Evolutionary conservation across 2,888 invertebrate genomes (phyloP), one percentile per base, ranked within the genome.

Genomic region (Thymelicus sylvestris): DNA sequence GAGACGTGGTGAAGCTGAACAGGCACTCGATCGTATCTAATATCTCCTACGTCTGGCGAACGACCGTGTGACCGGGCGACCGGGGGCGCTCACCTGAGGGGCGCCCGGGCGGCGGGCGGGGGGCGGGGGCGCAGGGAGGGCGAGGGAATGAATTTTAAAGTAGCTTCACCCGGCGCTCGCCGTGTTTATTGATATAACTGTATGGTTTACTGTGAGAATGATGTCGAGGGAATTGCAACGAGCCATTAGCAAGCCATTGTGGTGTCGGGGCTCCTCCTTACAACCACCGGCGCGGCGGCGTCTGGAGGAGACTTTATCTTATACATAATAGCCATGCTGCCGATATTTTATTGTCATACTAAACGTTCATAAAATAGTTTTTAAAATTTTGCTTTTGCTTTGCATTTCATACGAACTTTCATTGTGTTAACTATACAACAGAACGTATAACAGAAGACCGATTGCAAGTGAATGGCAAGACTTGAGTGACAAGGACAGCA

Each of bases 141-240:
- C 15, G 60, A 31, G n/a, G 50, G 50, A 38, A 24, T 64, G 52
- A 50, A 64, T 64, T 64, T 38, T 64, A 52, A 47, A 64, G 31
- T 64, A 64, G 64, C 50, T 38, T 64, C 63, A 15, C 44, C n/a
- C 47, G n/a, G 44, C 44, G 24, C 38, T 0, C 15, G 44, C 44
- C 44, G 44, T 64, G 64, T 64, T 64, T 64, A 50, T 52, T 39
- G 39, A 64, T 50, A 39, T 52, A 63, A 63, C 50, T 64, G 64
- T 64, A 52, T 39, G 38, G 39, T 48, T 50, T 13, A 52, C 52
- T 48, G 12, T 8, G n/a, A 38, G 39, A 48, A n/a, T 62, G 8
- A 52, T 19, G 52, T 19, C 52, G 52, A 52, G 52, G 52, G 52
- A 52, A 52, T 52, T 52, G 52, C 19, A 52, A 19, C 13, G 3